Base-by-base conservation (phyloP, 2,888 invertebrate genomes). In the Microplitis deprimator region DNA sequence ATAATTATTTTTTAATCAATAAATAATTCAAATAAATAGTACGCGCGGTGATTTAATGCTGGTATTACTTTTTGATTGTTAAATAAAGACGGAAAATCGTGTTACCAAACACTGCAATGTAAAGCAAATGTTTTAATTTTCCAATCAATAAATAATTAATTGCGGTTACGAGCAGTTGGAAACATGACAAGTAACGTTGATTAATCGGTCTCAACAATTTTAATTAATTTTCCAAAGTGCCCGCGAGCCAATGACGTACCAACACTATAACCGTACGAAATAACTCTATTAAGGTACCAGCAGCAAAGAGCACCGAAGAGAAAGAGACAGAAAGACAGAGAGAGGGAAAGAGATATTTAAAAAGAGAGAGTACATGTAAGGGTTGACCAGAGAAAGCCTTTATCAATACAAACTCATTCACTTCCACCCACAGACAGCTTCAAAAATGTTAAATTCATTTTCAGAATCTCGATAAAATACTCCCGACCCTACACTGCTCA, bases 131-230 rank as follows among this genome's bases (percentile, higher is more conserved):
- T 67, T 67, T 8, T 67, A 38, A n/a, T 29, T 67, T 38, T 13
- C 13, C 29, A 6, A 38, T 29, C 38, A 67, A 29, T 38, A 8
- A 67, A 39, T 67, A 39, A 67, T 13, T 86, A 86, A 86, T 85
- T 80, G 84, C 78, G 81, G 80, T 85, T 83, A 81, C 82, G 79
- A 79, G 76, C 80, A 77, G 81, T 81, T 80, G 80, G 83, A 82
- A 82, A 82, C 83, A 86, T 85, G 82, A 85, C 84, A 41, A 73
- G 64, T 80, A 80, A 79, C 83, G 83, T 84, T 85, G 85, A 87
- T 87, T 87, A 87, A 86, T 87, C 85, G 83, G 78, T 80, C 81
- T 76, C 79, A 59, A 8, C 59, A 20, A 85, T 86, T 85, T 86
- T 86, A 86, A 86, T 86, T 85, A 86, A 86, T 86, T 73, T 59